Evolutionary conservation across 1,140 invertebrate genomes (phyloP).

Genomic region (Carposina sasakii): DNA sequence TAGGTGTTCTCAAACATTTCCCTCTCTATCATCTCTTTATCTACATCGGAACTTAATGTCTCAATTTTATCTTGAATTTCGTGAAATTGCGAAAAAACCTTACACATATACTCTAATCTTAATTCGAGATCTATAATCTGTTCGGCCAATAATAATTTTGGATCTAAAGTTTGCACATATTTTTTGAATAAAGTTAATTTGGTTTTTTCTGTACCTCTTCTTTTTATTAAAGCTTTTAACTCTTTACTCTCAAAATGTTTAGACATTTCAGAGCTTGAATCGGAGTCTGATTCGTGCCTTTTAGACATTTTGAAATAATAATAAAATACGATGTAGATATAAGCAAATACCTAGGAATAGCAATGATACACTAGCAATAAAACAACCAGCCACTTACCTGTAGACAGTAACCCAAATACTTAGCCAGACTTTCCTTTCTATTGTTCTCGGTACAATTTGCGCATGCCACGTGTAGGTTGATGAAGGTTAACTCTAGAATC

Average conservation of each 20-base stretch:
- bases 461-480: too few species aligned
- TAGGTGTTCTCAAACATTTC: background rate
- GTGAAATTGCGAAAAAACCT: background rate
- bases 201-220: background rate
- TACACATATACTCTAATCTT: background rate
- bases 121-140: background rate
- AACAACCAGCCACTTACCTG: too few species aligned
- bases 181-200: conserved; percentile 3
- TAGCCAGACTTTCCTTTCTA: too few species aligned
- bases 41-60: background rate
- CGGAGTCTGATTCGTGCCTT: too few species aligned
- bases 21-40: background rate
- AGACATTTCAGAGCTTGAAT: background rate
- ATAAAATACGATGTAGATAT: too few species aligned
- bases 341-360: too few species aligned
- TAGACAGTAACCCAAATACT: too few species aligned
- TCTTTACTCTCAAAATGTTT: background rate
- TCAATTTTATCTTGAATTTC: background rate
- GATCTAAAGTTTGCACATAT: background rate
- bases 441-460: too few species aligned
- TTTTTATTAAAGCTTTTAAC: background rate
- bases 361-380: too few species aligned
- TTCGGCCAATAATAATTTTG: background rate
- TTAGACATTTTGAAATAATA: too few species aligned
- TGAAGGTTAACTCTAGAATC: too few species aligned